Evolutionary conservation across 1,140 invertebrate species (phyloP), one percentile per base, ranked within the genome.

Genomic region (Dryas iulia): DNA sequence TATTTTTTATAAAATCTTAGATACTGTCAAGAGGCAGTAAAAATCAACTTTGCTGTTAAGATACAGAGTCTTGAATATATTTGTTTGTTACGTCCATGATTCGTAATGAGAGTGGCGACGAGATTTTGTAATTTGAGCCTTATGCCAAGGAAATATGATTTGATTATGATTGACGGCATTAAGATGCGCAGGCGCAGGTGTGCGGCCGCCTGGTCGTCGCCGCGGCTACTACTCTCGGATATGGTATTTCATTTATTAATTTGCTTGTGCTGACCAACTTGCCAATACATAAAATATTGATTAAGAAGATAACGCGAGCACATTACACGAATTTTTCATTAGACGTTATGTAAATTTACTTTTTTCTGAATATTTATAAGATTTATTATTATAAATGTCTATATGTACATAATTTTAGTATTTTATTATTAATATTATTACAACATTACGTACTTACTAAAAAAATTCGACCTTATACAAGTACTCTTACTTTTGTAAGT

Each of bases 241-340:
- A 88, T 87, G 86, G 86, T 84, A 89, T 89, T 72, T 89, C 89
- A 89, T 91, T 87, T 90, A 89, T 88, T 89, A 89, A 91, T 90
- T 90, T 88, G 79, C 84, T 85, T 79, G 76, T 79, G 79, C 77
- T 84, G 82, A 88, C 82, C 86, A 79, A 82, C 72, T 75, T 74
- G 72, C 64, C 74, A 78, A 78, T 78, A 71, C 73, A 81, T 83
- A 79, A 73, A 78, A 72, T 76, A 73, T 63, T 70, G 74, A 79
- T 74, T 73, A 59, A 30, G 63, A 39, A 70, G 72, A 78, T 81
- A 80, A 74, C 71, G 39, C 58, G 63, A 47, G 52, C 23, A 71
- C 47, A 52, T n/a, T 64, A 33, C 53, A 47, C 39, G 39, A 47
- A 47, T 47, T 47, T 7, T 47, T 47, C 39, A 47, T 18, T 35